These are phyloP conservation scores for Physella acuta DNA, from an alignment of 1,140 invertebrate genomes.

Conservation along the genomic window DNA sequence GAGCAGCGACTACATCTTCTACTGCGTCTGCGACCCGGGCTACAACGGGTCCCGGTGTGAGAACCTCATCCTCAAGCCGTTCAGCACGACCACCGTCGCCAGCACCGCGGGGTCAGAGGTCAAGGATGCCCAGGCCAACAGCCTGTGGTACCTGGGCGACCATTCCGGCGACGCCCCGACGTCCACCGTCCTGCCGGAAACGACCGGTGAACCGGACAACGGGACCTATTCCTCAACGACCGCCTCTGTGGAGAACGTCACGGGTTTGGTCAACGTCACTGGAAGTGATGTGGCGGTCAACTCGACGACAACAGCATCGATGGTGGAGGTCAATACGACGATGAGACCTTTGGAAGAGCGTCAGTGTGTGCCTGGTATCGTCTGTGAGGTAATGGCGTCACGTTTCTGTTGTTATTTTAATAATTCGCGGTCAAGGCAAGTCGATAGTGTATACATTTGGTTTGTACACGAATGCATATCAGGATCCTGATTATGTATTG, in stretches of 20 bases:
- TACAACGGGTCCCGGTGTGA: background rate
- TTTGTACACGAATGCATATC: background rate
- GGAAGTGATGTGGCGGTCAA: background rate
- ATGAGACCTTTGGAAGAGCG: background rate
- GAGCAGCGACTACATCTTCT: background rate
- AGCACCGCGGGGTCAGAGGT: too few relatives aligned
- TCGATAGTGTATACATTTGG: background rate
- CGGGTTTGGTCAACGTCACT: background rate
- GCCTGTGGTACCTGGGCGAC: background rate
- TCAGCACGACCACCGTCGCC: background rate
- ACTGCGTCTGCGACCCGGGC: background rate
- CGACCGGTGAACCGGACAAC: background rate
- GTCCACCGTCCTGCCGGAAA: background rate
- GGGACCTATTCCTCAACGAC: background rate
- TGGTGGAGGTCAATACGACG: background rate
- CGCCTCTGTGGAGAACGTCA: too few relatives aligned
- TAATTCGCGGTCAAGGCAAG: background rate
- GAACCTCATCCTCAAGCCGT: background rate
- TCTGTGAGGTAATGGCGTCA: background rate
- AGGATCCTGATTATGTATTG: background rate
- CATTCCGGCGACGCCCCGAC: background rate
- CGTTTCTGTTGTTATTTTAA: background rate
- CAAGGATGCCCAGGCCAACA: background rate
- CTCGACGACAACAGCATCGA: background rate
- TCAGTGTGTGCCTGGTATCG: background rate